Evolutionary conservation across 2,888 invertebrate genomes (phyloP), one percentile per base, ranked within the genome.

Genomic region (Cephonodes hylas): DNA sequence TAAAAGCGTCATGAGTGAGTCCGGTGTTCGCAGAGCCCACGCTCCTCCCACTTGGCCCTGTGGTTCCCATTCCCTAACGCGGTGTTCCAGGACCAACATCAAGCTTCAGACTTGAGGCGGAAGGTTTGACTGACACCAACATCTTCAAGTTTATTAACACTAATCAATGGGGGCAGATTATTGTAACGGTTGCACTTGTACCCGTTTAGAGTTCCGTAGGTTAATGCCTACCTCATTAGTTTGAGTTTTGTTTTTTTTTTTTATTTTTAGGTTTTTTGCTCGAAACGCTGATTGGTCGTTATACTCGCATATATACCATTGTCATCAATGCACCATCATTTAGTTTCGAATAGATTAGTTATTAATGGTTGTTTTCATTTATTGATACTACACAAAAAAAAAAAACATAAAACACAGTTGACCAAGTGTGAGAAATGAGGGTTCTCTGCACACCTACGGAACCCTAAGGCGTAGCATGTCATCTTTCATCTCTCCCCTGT

Each of bases 21-120:
- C 67, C 74, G 75, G 75, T 81, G 74, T 89, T 92, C 87, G 76
- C 93, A 94, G 93, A 93, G 93, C 77, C 93, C 93, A 71, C 90
- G 93, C 73, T 93, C 93, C 80, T 87, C 93, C 69, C 91, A 93
- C 84, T 88, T 91, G 83, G 93, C 93, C 81, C 88, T 92, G 86
- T 94, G 93, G 93, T 94, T 94, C 84, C 93, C 93, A 81, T 93
- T 94, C 82, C 91, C 93, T 84, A 92, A 93, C 85, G 93, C 93
- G 69, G 91, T 93, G 83, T 93, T 94, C 86, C 88, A 86, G 77
- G 93, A 93, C 73, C 86, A 88, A 81, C 84, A 79, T 65, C 88
- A 93, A 78, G 82, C 85, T 62, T 89, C 90, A 75, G 91, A 91
- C 72, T 85, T 92, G 73, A 84, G 92, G 72, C 89, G 85, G 79